Base-by-base conservation (phyloP, 2,888 invertebrate species). In the Cheilosia vulpina region DNA sequence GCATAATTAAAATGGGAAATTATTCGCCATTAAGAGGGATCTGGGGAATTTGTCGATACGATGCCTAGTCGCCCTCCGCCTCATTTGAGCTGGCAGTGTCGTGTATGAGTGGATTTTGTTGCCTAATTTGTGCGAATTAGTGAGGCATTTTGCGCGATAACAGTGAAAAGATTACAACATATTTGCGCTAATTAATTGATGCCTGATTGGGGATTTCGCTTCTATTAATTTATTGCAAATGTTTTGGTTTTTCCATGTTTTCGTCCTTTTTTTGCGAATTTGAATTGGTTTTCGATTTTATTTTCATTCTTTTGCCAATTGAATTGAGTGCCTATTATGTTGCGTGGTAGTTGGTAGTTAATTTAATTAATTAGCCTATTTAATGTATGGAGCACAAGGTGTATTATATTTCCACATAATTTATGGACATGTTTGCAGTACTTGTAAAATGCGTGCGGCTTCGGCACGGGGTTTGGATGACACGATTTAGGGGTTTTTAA, bases 1-100 rank as follows among this genome's bases (percentile, higher is more conserved):
- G 81, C 81, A 77, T 81, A 81, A 85, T 85, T 85, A 77, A 85
- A 80, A 76, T 76, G 72, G 45, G 76, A 77, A 80, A 77, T 75
- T 66, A 68, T 81, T 76, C 81, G 50, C 85, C 71, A 68, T 62
- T 63, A 60, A 62, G 27, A 27, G 80, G 76, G 71, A 72, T 72
- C n/a, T 72, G 77, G 82, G 77, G 77, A 75, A 63, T 75, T 69
- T 55, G 66, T 53, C 52, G 52, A 24, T 52, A 2, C 52, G 17
- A 50, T 50, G 21, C 2, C 17, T 38, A 2, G 15, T 6, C 43
- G 43, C 6, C 17, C 17, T n/a, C 17, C 45, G 15, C 7, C 45
- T 7, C 45, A 2, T 2, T 0, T 62, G 78, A 47, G 6, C 15
- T 13, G 41, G 21, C 5, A 9, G 27, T 19, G 7, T 55, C n/a